Evolutionary conservation across 2,888 invertebrate species (phyloP), one percentile per base, ranked within the genome.

Genomic region (Abrostola triplasia): DNA sequence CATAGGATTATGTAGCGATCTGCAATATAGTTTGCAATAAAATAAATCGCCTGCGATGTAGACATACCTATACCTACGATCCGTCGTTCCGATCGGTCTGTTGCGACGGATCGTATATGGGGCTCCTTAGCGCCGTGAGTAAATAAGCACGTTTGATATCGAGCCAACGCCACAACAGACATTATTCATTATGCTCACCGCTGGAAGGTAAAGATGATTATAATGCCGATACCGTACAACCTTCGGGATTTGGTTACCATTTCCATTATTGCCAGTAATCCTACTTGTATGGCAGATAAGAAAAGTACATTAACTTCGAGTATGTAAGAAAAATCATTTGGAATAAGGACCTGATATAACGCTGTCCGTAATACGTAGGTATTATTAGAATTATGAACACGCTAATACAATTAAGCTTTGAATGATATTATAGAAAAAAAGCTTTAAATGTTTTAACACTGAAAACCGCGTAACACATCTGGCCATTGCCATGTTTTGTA

Each of bases 81-180:
- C 24, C 24, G 24, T 24, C 24, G 24, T 24, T 4, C 1, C 24
- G 24, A 24, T 24, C 24, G 24, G 24, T 24, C 24, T 24, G 7
- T 40, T 7, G 40, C 40, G 8, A 40, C 10, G 1, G 10, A 40
- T 40, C 8, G 10, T 10, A 40, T 40, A 10, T 10, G 40, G 7
- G 8, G 40, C 7, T n/a, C 10, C 5, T 7, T 40, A 10, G 10
- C 5, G 36, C 4, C 49, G 13, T 41, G 42, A 42, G 58, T 42
- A 51, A 50, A 58, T 50, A 37, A 10, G n/a, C 52, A n/a, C 42
- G 37, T 51, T 56, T 49, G 40, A 35, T 13, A 49, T 40, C n/a
- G n/a, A 9, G 8, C 13, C 13, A 40, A 44, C 44, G n/a, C 10
- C 8, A 42, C 11, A 40, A 13, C 11, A n/a, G 24, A 13, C 12